A percentile compares a stretch with the other conserved stretches of the same genome.
Conservation (phyloP, 1,140 invertebrate species). For the roundworm (Caenorhabditis elegans) region DNA sequence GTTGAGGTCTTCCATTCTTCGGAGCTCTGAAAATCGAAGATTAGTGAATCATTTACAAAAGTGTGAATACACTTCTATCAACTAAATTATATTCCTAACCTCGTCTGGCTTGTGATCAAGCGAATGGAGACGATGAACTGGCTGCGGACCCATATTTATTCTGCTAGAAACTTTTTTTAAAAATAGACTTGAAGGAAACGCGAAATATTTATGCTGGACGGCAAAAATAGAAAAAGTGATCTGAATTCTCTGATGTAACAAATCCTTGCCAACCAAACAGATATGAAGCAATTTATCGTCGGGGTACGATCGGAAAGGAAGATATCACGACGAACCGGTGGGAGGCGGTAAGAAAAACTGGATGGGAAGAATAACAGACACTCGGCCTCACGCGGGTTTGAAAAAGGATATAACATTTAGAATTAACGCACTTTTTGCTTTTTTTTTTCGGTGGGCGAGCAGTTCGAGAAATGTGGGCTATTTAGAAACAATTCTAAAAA, state of each 20-base stretch:
- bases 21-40: slow-evolving; percentile 45
- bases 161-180: background rate
- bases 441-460: no score
- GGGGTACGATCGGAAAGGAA: background rate
- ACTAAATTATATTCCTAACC: no score
- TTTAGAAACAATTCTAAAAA: no score
- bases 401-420: no score
- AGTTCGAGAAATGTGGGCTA: no score
- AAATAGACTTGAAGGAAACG: background rate
- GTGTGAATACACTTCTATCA: no score
- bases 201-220: no score
- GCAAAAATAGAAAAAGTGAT: no score
- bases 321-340: background rate
- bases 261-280: background rate
- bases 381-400: no score
- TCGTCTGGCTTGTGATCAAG: background rate
- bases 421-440: no score
- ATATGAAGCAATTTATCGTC: no score
- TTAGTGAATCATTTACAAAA: no score
- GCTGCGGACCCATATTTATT: background rate
- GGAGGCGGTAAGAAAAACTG: slow-evolving; percentile 12
- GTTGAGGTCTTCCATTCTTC: slow-evolving; percentile 66
- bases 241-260: slow-evolving; percentile 3
- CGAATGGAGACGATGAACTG: slow-evolving; percentile 16
- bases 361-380: background rate